These are phyloP conservation scores for Eriocheir sinensis DNA, from an alignment of 1,140 invertebrate species.

Conservation along the genomic window DNA sequence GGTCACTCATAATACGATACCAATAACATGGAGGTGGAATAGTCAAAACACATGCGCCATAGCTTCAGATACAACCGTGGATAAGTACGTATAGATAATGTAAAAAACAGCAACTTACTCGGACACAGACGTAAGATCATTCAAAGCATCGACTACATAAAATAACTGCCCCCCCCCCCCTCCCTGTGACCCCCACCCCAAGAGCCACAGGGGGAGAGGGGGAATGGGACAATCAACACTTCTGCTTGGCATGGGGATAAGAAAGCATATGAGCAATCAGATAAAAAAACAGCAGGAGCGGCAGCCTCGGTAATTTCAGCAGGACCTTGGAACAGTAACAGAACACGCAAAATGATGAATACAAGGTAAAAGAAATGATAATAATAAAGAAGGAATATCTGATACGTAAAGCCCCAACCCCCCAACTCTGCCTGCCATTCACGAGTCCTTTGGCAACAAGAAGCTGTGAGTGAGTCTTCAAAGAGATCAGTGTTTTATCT, in stretches of 20 bases:
- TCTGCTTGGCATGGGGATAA: background rate
- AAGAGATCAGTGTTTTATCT: too few relatives aligned
- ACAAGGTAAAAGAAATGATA: background rate
- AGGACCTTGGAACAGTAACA: background rate
- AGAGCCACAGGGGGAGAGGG: background rate
- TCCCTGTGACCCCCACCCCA: background rate
- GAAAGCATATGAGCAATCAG: too few relatives aligned
- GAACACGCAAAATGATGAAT: background rate
- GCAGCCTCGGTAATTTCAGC: background rate
- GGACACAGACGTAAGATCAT: background rate
- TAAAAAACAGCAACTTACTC: constrained; percentile 9
- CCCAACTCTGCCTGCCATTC: background rate
- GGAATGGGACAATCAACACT: too few relatives aligned
- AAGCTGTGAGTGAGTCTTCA: background rate
- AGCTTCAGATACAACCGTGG: background rate
- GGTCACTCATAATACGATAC: background rate
- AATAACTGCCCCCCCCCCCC: too few relatives aligned
- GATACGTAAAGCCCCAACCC: too few relatives aligned
- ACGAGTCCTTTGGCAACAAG: background rate
- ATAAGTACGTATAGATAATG: background rate
- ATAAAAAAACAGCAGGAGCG: background rate
- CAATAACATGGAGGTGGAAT: background rate
- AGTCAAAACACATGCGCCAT: background rate
- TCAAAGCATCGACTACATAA: constrained; percentile 25
- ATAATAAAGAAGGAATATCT: too few relatives aligned